Percentiles rank a stretch among this genome's conserved stretches.
Conservation (phyloP, 2,113 vertebrate genomes). For the Sphyrna mokarran region DNA sequence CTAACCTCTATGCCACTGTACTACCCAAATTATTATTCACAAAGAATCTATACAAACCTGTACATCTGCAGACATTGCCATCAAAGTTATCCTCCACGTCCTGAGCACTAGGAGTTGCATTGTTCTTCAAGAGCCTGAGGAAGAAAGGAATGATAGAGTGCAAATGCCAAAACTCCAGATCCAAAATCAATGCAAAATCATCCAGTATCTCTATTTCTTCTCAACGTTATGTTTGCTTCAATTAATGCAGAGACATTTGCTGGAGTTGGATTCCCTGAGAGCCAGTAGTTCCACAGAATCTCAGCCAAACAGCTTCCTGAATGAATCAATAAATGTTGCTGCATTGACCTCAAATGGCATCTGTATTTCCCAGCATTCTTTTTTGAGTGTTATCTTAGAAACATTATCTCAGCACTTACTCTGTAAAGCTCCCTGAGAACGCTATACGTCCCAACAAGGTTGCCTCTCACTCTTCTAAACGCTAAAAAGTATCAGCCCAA, state of each 20-base stretch:
- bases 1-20: too few species aligned
- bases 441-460: too few species aligned
- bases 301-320: not conserved
- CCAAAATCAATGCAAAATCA: not conserved
- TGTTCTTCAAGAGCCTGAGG: constrained; percentile 24
- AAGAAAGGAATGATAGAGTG: not conserved
- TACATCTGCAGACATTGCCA: constrained; percentile 39
- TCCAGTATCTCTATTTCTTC: not conserved
- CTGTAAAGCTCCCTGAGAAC: too few species aligned
- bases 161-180: too few species aligned
- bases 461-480: too few species aligned
- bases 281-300: not conserved
- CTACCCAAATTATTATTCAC: not conserved
- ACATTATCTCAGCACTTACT: too few species aligned
- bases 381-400: not conserved
- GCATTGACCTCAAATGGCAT: not conserved
- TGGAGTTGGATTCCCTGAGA: not conserved
- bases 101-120: constrained; percentile 24
- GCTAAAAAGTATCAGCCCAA: too few species aligned
- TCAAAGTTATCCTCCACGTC: constrained; percentile 39
- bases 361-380: not conserved
- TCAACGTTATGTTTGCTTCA: not conserved
- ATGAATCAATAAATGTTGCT: not conserved
- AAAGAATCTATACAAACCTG: constrained; percentile 28
- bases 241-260: not conserved